Base-by-base conservation (phyloP, 2,797 vertebrate genomes). In the Coregonus ussuriensis region DNA sequence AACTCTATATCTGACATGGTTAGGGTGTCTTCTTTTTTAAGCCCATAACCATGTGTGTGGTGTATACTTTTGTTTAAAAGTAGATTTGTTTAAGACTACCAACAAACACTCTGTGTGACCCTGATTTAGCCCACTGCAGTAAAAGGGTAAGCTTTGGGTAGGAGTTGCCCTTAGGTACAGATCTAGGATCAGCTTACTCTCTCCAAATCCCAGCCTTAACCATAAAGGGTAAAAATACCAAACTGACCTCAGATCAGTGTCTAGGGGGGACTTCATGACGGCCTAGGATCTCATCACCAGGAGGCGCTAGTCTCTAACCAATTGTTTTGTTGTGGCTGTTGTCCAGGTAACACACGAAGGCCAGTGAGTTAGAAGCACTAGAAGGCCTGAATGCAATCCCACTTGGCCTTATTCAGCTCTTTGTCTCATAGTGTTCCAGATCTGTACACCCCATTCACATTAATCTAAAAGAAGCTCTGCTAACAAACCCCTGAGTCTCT, bases 331-430 rank as follows among this genome's bases (percentile, higher is more conserved):
- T 76, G 52, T 83, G 86, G 85, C 77, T 18, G 77, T 54, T 53
- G 73, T 83, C 82, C 82, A 84, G 72, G 67, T 74, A 47, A 76
- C 80, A 73, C 73, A 86, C 83, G 87, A 87, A 74, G 72, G 84
- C 51, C 78, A 76, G 82, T 93, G 91, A 93, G 77, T 88, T 86
- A 80, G 86, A 81, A 71, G 82, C 80, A n/a, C 80, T 25, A 65
- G 53, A 33, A 82, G 56, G 83, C 52, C 82, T 79, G 76, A 84
- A 88, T 77, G 18, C 79, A 29, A 66, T 67, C 78, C 62, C 76
- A 75, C 70, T 37, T 79, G 72, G 76, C 52, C 75, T 66, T 68
- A 71, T 53, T 68, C 72, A 68, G 77, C 74, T 68, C 79, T 87
- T 81, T 80, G 83, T 87, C 83, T 82, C 78, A 54, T 78, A 77